A percentile compares a stretch with the other conserved stretches of the same genome.
phyloP scores from a whole-genome alignment of 2,797 vertebrate species.

The Mus caroli region DNA sequence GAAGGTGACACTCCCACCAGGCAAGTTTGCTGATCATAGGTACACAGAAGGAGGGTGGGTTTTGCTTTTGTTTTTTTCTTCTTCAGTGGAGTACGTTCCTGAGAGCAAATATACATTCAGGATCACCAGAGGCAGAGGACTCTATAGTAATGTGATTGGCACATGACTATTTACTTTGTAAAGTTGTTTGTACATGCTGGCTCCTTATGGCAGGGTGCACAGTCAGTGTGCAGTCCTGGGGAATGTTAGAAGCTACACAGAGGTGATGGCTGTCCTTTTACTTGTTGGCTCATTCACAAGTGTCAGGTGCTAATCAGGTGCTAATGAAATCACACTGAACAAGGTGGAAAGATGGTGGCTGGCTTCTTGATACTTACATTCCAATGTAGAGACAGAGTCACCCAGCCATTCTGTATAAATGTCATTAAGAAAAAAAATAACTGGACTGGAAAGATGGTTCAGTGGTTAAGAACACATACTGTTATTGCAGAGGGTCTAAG shows the following conservation, averaged over 20 bases:
- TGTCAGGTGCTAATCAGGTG: neutral
- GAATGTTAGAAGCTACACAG: neutral
- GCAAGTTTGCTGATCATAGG: neutral
- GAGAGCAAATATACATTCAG: neutral
- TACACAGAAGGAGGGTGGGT: neutral
- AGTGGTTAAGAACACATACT: neutral
- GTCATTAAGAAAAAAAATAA: neutral
- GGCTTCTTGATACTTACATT: neutral
- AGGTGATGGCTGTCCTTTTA: neutral
- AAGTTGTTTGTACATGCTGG: neutral
- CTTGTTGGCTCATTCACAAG: neutral
- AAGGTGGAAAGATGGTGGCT: neutral
- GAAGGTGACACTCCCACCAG: neutral
- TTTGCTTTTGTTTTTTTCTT: neutral
- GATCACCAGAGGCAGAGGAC: neutral
- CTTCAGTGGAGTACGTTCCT: neutral
- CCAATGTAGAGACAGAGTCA: neutral
- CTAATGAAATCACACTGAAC: neutral
- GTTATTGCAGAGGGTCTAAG: neutral
- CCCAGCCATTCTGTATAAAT: neutral
- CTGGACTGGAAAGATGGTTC: neutral
- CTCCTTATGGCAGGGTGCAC: neutral
- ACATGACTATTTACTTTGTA: neutral
- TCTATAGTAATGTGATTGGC: neutral
- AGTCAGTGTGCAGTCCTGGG: accelerated